phyloP scores from a whole-genome alignment of 2,113 vertebrate genomes.

The Camelus dromedarius region DNA sequence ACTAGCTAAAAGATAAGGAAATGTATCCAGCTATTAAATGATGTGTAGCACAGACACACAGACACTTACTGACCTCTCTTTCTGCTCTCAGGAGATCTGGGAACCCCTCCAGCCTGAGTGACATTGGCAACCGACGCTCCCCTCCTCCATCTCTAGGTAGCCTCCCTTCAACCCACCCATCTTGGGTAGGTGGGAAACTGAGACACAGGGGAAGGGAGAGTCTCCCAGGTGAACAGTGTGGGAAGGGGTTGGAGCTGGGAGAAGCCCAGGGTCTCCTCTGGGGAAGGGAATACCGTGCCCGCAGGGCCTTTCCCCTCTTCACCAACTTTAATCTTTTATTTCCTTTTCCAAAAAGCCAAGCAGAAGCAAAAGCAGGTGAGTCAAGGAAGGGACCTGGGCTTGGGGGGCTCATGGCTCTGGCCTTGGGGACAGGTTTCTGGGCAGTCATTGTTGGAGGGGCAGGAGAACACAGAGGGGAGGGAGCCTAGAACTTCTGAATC shows the following conservation, averaged over 20 bases:
- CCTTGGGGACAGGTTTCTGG: conserved; percentile 35
- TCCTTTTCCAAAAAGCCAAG: conserved; percentile 94
- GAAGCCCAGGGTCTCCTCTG: not conserved
- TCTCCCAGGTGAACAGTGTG: not conserved
- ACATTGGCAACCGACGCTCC: conserved; percentile 95
- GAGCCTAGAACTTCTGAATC: conserved; percentile 10
- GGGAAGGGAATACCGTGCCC: conserved; percentile 13
- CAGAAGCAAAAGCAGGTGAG: conserved; percentile 99
- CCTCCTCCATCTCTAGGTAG: conserved; percentile 97
- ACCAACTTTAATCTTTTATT: conserved; percentile 84
- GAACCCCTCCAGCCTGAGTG: conserved; percentile 93
- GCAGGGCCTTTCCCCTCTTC: conserved; percentile 50
- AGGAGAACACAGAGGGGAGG: conserved; percentile 51
- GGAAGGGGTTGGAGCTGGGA: conserved; percentile 7
- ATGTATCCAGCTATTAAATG: not conserved
- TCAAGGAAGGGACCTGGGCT: conserved; percentile 48
- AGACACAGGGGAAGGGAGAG: not conserved
- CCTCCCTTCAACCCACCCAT: not conserved
- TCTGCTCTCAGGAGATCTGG: conserved; percentile 91
- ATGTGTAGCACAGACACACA: not conserved
- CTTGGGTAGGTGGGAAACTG: conserved; percentile 56
- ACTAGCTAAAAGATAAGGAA: not conserved
- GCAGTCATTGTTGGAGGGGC: not conserved
- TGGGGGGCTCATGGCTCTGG: conserved; percentile 19
- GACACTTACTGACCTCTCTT: not conserved